Percentiles rank a stretch among this genome's conserved stretches.
These are phyloP conservation scores for Siderastrea siderea DNA, from an alignment of 92 coral and sea anemone species.

Conservation along the genomic window DNA sequence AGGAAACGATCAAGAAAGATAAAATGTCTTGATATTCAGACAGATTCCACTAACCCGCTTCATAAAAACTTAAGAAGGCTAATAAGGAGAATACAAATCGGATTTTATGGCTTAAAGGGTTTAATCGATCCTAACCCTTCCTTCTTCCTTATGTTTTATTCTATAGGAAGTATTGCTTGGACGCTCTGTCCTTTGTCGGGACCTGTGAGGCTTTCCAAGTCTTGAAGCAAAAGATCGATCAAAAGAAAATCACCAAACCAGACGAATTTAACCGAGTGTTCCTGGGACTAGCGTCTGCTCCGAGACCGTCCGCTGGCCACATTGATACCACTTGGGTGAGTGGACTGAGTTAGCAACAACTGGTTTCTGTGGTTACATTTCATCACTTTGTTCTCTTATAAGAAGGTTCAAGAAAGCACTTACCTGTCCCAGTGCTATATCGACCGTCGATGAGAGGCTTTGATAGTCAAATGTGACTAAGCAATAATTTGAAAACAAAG, in stretches of 20 bases:
- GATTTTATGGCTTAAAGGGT: no score
- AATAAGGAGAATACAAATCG: no score
- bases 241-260: conserved; percentile 19
- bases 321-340: conserved; percentile 70
- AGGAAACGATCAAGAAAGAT: no score
- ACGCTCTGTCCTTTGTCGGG: conserved; percentile 83
- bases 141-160: not conserved
- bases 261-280: conserved; percentile 61
- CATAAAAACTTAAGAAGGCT: no score
- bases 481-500: not conserved
- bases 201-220: conserved; percentile 68
- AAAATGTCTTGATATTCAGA: no score
- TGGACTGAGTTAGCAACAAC: not conserved
- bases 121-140: no score
- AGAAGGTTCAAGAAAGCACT: no score
- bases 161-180: conserved; percentile 69
- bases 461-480: not conserved
- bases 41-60: no score
- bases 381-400: not conserved
- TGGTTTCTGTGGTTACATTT: not conserved
- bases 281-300: conserved; percentile 76
- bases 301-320: conserved; percentile 53
- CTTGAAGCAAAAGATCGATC: conserved; percentile 31
- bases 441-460: no score
- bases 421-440: no score